Evolutionary conservation across 2,888 invertebrate genomes (phyloP).

Genomic region (Tetheella fluctuosa): DNA sequence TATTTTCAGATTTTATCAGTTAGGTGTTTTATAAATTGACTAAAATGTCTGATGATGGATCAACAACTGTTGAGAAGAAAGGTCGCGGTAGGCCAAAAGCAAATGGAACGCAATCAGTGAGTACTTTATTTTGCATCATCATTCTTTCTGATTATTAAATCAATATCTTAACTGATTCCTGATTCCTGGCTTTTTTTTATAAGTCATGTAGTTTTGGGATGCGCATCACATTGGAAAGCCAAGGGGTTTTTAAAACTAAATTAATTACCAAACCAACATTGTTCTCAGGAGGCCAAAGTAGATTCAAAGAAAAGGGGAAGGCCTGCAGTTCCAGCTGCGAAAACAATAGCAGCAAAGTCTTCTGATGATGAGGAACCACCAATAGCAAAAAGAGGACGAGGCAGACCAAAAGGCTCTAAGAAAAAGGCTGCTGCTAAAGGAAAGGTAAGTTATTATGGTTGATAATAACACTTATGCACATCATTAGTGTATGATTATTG

Average conservation of each 20-base stretch:
- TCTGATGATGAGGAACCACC: constrained; percentile 82
- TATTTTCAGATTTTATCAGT: constrained; percentile 53
- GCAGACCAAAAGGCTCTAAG: constrained; percentile 83
- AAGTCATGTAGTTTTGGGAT: too few species aligned
- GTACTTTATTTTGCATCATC: constrained; percentile 25
- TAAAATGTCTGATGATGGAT: constrained; percentile 82
- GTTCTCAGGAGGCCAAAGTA: constrained; percentile 72
- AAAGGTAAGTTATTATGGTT: constrained; percentile 62
- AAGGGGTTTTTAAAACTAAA: too few species aligned
- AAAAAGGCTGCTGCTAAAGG: constrained; percentile 78
- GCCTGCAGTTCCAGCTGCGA: constrained; percentile 68
- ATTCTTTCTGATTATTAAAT: constrained; percentile 7
- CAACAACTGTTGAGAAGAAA: constrained; percentile 81
- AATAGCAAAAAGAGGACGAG: constrained; percentile 81
- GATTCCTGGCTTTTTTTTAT: too few species aligned
- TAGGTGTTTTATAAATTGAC: constrained; percentile 45
- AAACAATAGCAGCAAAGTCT: constrained; percentile 80
- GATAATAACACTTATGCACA: neutral
- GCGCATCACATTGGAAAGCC: too few species aligned
- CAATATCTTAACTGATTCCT: too few species aligned
- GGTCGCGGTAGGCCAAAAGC: constrained; percentile 81
- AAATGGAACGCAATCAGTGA: constrained; percentile 78
- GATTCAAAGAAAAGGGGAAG: constrained; percentile 79
- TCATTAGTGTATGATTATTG: neutral
- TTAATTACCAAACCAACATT: too few species aligned